Base-by-base conservation (phyloP, 2,888 invertebrate species). In the Rugalucina vietnamica region DNA sequence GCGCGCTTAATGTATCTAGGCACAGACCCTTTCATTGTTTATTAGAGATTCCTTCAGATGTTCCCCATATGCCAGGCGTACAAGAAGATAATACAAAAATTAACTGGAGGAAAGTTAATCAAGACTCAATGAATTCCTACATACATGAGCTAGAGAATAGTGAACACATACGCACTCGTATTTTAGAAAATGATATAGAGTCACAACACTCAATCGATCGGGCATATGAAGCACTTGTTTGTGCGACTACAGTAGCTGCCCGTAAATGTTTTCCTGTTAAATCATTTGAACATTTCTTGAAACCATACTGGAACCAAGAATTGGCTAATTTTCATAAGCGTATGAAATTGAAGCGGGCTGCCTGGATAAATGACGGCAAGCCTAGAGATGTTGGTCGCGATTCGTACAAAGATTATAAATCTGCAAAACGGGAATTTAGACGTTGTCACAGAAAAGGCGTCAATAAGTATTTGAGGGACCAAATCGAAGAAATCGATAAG, bases 261-360 rank as follows among this genome's bases (percentile, higher is more conserved):
- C 10, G n/a, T n/a, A 69, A 27, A n/a, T 65, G 43, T n/a, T 76
- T 76, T 43, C 69, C 76, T 8, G 29, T 14, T 32, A 76, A 76
- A 69, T 2, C n/a, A 34, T 79, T 39, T 60, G 36, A 27, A 32
- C 39, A 36, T 10, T 73, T 29, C 71, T 34, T 78, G 27, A 79
- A 79, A 37, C 79, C 72, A 10, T 79, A 72, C n/a, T 72, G 79
- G 79, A 79, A 79, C 10, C n/a, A 37, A 8, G 79, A 79, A 32
- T 24, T 77, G 27, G 10, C n/a, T 50, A 36, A 18, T 18, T 32
- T 69, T 12, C 77, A 77, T 70, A 24, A 36, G 10, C 43, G 43
- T n/a, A 37, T 65, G 65, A n/a, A 8, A 60, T 14, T 37, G 18
- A 14, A 32, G 18, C 24, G 70, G 0, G 2, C 21, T 14, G 34